These are phyloP conservation scores for Xiphophorus couchianus DNA, from an alignment of 2,113 vertebrate genomes.

Conservation along the genomic window DNA sequence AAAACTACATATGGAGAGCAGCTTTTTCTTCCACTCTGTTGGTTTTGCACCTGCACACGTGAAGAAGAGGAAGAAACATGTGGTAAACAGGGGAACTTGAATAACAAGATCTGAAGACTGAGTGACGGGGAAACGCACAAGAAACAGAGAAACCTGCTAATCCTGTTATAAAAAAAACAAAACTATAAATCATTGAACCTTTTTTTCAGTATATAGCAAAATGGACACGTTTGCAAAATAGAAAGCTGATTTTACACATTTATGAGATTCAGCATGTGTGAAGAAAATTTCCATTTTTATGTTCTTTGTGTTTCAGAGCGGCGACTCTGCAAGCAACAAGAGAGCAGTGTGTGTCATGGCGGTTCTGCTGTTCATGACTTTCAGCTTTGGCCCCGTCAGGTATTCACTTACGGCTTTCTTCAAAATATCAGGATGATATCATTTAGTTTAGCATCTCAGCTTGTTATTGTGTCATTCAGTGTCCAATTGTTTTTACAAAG, in stretches of 20 bases:
- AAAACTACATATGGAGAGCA: background rate
- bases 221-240: background rate
- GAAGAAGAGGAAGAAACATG: background rate
- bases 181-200: background rate
- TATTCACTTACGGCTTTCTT: slow-evolving; percentile 39
- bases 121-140: background rate
- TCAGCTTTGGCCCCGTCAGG: slow-evolving; percentile 91
- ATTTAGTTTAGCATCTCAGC: background rate
- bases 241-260: background rate
- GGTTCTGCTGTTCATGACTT: slow-evolving; percentile 88
- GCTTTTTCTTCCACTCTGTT: background rate
- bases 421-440: too few relatives aligned
- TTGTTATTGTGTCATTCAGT: background rate
- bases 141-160: background rate
- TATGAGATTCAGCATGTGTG: background rate
- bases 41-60: background rate
- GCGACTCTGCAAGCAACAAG: slow-evolving; percentile 79
- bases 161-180: background rate
- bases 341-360: slow-evolving; percentile 89
- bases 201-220: background rate
- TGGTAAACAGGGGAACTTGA: background rate
- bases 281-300: background rate
- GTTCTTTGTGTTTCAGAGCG: slow-evolving; percentile 66
- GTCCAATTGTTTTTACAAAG: background rate
- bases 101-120: background rate